Conservation (phyloP, 2,113 vertebrate species). For the Megaleporinus macrocephalus region DNA sequence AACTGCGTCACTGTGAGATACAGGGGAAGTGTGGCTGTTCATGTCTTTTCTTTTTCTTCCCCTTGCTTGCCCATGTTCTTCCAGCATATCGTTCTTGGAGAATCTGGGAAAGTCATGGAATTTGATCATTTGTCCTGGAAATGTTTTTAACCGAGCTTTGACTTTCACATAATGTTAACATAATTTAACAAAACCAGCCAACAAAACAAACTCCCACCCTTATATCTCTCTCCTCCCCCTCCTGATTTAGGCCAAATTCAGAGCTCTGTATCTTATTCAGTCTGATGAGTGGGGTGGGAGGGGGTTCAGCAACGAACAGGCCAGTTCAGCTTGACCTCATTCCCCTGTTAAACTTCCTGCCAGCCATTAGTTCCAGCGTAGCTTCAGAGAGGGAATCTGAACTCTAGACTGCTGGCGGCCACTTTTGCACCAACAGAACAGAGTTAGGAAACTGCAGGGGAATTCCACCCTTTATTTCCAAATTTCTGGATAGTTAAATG, state of each 20-base stretch:
- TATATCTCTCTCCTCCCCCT: not conserved
- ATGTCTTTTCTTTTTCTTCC: too few relatives aligned
- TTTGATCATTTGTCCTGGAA: not conserved
- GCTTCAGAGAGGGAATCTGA: not conserved
- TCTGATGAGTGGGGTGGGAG: too few relatives aligned
- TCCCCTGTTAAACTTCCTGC: constrained; percentile 21
- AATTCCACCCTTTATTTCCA: not conserved
- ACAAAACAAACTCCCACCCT: not conserved
- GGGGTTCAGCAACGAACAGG: not conserved
- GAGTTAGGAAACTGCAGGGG: not conserved
- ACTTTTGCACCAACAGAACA: not conserved
- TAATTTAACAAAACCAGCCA: not conserved
- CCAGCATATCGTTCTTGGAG: too few relatives aligned
- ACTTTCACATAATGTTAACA: too few relatives aligned
- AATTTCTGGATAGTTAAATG: too few relatives aligned
- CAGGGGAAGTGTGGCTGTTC: too few relatives aligned
- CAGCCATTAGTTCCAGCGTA: constrained; percentile 10
- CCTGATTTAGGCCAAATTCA: too few relatives aligned
- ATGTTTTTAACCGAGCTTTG: not conserved
- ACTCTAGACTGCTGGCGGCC: not conserved
- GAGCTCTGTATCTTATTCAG: not conserved
- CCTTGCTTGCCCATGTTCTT: too few relatives aligned
- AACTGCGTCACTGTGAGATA: not conserved
- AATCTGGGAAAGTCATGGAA: too few relatives aligned
- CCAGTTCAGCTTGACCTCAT: not conserved